phyloP scores from a whole-genome alignment of 1,140 invertebrate genomes.

The Drosophila sproati region DNA sequence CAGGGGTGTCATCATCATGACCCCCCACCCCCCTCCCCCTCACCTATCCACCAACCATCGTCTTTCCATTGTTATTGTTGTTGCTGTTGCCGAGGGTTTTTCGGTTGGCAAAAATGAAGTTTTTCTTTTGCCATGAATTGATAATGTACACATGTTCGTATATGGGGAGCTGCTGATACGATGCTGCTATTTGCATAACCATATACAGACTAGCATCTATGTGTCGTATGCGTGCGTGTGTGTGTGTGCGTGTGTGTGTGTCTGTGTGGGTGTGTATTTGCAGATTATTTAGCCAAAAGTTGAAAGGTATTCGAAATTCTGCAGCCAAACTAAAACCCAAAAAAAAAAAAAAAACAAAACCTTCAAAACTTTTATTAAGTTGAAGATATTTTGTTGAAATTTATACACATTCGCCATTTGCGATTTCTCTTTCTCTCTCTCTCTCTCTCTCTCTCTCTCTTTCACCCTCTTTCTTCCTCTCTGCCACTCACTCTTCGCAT shows the following conservation, averaged over 20 bases:
- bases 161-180: conserved; percentile 55
- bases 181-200: conserved; percentile 75
- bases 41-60: neutral
- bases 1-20: conserved; percentile 75
- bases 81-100: conserved; percentile 30
- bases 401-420: conserved; percentile 79
- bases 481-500: conserved; percentile 31
- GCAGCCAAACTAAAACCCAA: conserved; percentile 60
- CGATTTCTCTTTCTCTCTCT: conserved; percentile 25
- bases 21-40: neutral
- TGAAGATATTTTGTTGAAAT: conserved; percentile 83
- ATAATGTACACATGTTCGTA: conserved; percentile 82
- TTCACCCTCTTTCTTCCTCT: neutral
- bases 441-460: conserved; percentile 1
- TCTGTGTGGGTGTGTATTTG: conserved; percentile 61
- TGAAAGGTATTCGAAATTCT: conserved; percentile 71
- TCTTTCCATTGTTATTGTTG: conserved; percentile 38
- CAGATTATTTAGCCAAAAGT: conserved; percentile 81
- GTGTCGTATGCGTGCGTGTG: conserved; percentile 40
- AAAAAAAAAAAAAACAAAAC: conserved; percentile 54
- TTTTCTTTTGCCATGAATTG: conserved; percentile 83
- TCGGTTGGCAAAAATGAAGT: conserved; percentile 75
- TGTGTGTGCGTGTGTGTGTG: conserved; percentile 48
- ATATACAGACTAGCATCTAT: conserved; percentile 36
- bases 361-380: conserved; percentile 81